Conservation (phyloP, 2,797 vertebrate genomes). For the Aeoliscus strigatus region DNA sequence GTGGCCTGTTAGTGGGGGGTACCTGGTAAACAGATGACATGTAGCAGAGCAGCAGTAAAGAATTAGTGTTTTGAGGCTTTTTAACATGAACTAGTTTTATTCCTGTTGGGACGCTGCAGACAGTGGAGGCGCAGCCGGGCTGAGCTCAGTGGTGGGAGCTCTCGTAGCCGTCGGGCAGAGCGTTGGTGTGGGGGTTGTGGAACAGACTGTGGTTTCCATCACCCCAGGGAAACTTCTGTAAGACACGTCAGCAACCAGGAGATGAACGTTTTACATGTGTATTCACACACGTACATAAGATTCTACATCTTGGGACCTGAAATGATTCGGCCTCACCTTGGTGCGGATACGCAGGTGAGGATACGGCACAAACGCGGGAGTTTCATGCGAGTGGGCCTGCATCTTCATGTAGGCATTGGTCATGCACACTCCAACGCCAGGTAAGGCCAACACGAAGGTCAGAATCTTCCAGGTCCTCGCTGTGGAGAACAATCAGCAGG, state of each 20-base stretch:
- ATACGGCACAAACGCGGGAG: constrained; percentile 74
- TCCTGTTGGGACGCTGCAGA: constrained; percentile 11
- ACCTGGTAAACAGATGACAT: too few relatives aligned
- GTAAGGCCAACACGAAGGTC: constrained; percentile 74
- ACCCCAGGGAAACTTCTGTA: constrained; percentile 83
- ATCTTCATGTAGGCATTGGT: constrained; percentile 78
- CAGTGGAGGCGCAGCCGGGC: too few relatives aligned
- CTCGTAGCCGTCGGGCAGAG: constrained; percentile 82
- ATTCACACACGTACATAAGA: too few relatives aligned
- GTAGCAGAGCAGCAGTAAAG: too few relatives aligned
- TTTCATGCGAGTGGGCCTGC: constrained; percentile 33
- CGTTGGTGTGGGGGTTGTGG: constrained; percentile 81
- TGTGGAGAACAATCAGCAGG: constrained; percentile 38
- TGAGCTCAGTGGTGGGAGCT: constrained; percentile 58
- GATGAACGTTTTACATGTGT: too few relatives aligned
- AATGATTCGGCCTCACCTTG: constrained; percentile 79
- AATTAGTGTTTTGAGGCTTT: too few relatives aligned
- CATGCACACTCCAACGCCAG: constrained; percentile 79
- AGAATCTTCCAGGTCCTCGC: constrained; percentile 81
- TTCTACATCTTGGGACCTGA: too few relatives aligned
- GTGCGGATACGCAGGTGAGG: constrained; percentile 82
- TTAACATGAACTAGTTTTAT: constrained; percentile 41
- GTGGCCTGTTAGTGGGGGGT: too few relatives aligned
- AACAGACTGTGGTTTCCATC: constrained; percentile 85
- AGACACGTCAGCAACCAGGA: background rate